phyloP scores from a whole-genome alignment of 2,888 invertebrate genomes.

The Glomeris marginata region DNA sequence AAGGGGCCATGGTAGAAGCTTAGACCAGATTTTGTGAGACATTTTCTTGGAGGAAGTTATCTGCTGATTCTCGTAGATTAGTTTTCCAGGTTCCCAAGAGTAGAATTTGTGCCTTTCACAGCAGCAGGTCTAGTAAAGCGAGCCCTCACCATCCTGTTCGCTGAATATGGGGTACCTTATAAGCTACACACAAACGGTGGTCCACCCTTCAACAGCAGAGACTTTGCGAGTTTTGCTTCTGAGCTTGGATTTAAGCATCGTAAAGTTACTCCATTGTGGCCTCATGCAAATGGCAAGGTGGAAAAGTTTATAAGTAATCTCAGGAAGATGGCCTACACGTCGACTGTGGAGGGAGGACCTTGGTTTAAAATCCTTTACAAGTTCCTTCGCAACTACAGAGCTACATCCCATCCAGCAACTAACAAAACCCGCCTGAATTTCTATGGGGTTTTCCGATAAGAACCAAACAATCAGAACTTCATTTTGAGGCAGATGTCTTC shows the following conservation, averaged over 20 bases:
- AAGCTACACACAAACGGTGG: conserved; percentile 3
- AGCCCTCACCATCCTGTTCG: conserved; percentile 10
- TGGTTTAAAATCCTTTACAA: too few species aligned
- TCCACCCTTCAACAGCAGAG: conserved; percentile 9
- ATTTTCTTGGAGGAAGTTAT: conserved; percentile 4
- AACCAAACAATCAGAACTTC: too few species aligned
- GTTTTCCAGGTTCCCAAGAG: conserved; percentile 9
- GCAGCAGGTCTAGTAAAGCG: conserved; percentile 2
- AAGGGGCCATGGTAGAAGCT: conserved; percentile 11
- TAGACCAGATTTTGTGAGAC: conserved; percentile 3
- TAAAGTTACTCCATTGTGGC: too few species aligned
- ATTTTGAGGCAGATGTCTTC: too few species aligned
- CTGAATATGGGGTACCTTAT: conserved; percentile 3
- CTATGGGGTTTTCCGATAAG: too few species aligned
- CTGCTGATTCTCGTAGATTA: conserved; percentile 13
- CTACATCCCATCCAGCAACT: too few species aligned
- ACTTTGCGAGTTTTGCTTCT: conserved; percentile 4
- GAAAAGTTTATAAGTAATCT: too few species aligned
- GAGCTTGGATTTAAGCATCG: conserved; percentile 3
- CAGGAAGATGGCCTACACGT: too few species aligned
- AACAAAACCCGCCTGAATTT: too few species aligned
- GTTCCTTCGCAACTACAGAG: too few species aligned
- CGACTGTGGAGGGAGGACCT: too few species aligned
- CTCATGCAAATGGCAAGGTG: too few species aligned
- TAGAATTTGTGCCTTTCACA: conserved; percentile 4